Evolutionary conservation across 2,888 invertebrate species (phyloP), one percentile per base, ranked within the genome.

Genomic region (Tolmerus cingulatus): DNA sequence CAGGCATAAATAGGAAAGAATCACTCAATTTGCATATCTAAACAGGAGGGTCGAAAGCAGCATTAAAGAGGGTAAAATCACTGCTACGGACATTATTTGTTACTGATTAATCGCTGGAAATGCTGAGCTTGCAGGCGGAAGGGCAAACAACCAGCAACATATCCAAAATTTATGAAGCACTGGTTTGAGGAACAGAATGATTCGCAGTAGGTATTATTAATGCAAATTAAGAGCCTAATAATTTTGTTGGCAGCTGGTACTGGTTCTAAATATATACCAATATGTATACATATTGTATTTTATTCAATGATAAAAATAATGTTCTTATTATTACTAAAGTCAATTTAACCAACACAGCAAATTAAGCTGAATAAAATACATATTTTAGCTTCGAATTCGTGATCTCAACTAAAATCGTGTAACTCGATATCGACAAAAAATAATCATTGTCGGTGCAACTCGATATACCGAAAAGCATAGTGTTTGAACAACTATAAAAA

Each of bases 11-110:
- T 82, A 57, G 82, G 57, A 82, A 81, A 82, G 57, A 82, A 82
- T 82, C 37, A 82, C 66, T 34, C 34, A 82, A 82, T 82, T 82
- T 82, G 57, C 82, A 82, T 82, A 66, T 23, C 57, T 82, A 82
- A 82, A 82, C 66, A 82, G 82, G 51, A 57, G 82, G 82, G 51
- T 81, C 40, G 76, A 76, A 66, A 37, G 16, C 40, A 8, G 34
- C 37, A 23, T 37, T 76, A 37, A 76, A 34, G 34, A 40, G 37
- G 76, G 40, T n/a, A 55, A 82, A 82, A 82, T 82, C 82, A 37
- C 82, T 57, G 82, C 82, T 37, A 66, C n/a, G 23, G 34, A 37
- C 57, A 82, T 82, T 82, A 40, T 40, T 57, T 46, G 34, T 34
- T 19, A 23, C 30, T 82, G 82, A 82, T 82, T 82, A 82, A 82